Evolutionary conservation across 2,113 vertebrate species (phyloP).

Genomic region (Scophthalmus maximus): DNA sequence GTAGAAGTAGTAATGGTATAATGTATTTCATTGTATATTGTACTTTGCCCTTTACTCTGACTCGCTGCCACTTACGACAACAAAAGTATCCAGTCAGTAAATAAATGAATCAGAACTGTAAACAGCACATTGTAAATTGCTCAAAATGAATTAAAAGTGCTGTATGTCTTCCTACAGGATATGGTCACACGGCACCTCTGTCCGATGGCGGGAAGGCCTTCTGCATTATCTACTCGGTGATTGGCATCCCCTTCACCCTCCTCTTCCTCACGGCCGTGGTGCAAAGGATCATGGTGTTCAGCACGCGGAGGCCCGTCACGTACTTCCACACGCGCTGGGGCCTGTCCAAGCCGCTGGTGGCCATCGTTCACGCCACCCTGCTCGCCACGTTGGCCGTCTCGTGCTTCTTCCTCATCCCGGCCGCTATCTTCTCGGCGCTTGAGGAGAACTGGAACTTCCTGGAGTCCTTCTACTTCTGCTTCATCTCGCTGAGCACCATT

Average conservation of each 20-base stretch:
- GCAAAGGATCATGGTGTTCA: slow-evolving; percentile 91
- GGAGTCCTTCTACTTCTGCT: slow-evolving; percentile 98
- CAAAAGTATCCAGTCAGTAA: too few species aligned
- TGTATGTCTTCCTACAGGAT: slow-evolving; percentile 81
- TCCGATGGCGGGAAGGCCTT: slow-evolving; percentile 96
- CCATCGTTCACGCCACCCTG: slow-evolving; percentile 87
- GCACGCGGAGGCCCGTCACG: slow-evolving; percentile 88
- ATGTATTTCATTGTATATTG: too few species aligned
- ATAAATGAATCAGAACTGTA: not conserved
- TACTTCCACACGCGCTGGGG: slow-evolving; percentile 93
- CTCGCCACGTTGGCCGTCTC: slow-evolving; percentile 87
- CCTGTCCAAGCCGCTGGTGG: slow-evolving; percentile 90
- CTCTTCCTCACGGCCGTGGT: slow-evolving; percentile 97
- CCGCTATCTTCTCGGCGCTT: slow-evolving; percentile 90
- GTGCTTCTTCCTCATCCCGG: slow-evolving; percentile 95
- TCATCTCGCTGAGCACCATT: slow-evolving; percentile 97
- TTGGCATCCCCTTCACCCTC: slow-evolving; percentile 97
- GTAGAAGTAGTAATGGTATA: too few species aligned
- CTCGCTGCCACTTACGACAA: too few species aligned
- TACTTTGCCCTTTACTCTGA: too few species aligned
- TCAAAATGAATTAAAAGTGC: not conserved
- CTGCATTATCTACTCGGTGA: slow-evolving; percentile 95
- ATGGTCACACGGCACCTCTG: slow-evolving; percentile 95
- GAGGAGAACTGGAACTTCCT: slow-evolving; percentile 98
- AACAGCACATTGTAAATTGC: too few species aligned